Base-by-base conservation (phyloP, 2,888 invertebrate species). In the Myopa tessellatipennis region DNA sequence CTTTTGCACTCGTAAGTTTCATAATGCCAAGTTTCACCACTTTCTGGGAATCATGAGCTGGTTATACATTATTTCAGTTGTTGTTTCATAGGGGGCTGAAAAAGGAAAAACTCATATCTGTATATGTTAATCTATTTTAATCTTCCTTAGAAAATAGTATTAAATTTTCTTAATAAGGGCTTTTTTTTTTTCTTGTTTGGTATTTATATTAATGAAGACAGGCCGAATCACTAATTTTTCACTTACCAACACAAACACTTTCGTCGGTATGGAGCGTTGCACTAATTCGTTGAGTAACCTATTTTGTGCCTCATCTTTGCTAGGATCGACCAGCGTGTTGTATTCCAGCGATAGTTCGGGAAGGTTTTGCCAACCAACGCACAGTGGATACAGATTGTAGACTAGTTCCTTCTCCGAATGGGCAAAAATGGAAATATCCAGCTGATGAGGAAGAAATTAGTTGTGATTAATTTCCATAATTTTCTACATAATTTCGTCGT, bases 361-460 rank as follows among this genome's bases (percentile, higher is more conserved):
- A 79, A 90, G 81, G 79, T 85, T 85, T 83, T 89, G 89, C 89
- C 89, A 89, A 52, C 89, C 89, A 74, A 88, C 88, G 81, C 87
- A 88, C 18, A 89, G 80, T 2, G 89, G 89, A 83, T 89, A 89
- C 26, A 89, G 82, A 82, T 89, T 89, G 80, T 88, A 89, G 16
- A 88, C 85, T 68, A 90, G 81, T 76, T 88, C 87, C 79, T 87
- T 88, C 79, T 88, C 87, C 73, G 88, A 86, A 79, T 86, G 86
- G 8, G 89, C 86, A 84, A 88, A 89, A 68, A 90, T 87, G 14
- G 89, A 89, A 74, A 90, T 85, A 79, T 89, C 89, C 77, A 89
- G 81, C 89, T 89, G 72, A 6, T 36, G 18, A 45, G 38, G 45
- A 52, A 52, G 26, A 45, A 8, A 45, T 45, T 1, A 45, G 3